These are phyloP conservation scores for Chamaea fasciata DNA, from an alignment of 2,113 vertebrate species.

Conservation along the genomic window DNA sequence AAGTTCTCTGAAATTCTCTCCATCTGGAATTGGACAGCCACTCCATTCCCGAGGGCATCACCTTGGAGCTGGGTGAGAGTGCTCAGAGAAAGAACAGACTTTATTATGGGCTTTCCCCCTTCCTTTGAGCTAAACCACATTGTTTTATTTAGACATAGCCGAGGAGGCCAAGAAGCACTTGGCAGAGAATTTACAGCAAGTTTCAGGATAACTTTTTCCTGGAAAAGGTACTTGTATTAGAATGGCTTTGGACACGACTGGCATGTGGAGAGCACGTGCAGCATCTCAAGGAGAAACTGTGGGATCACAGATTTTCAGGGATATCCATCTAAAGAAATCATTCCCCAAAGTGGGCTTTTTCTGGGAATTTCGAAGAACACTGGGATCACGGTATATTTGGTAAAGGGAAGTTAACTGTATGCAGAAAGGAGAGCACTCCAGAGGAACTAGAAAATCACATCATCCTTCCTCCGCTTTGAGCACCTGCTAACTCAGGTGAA, in stretches of 20 bases:
- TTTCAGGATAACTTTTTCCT: background rate
- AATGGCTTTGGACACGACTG: background rate
- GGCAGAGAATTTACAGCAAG: background rate
- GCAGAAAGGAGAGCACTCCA: background rate
- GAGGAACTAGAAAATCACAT: background rate
- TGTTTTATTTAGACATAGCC: background rate
- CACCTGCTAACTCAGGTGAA: background rate
- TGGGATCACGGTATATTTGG: background rate
- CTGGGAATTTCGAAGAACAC: background rate
- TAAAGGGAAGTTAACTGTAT: background rate
- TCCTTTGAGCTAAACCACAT: background rate
- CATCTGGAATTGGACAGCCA: rapidly evolving
- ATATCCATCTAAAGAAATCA: background rate
- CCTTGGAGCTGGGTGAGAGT: background rate
- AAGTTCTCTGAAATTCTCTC: background rate
- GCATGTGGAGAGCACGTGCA: background rate
- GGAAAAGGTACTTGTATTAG: background rate
- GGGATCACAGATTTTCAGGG: background rate
- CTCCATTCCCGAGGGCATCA: background rate
- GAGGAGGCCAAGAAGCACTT: background rate
- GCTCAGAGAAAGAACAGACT: background rate
- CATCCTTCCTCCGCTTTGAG: background rate
- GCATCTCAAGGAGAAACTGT: background rate
- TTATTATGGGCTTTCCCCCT: background rate
- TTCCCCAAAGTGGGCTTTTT: background rate